Evolutionary conservation across 2,888 invertebrate species (phyloP).

Genomic region (Drosophila yooni): DNA sequence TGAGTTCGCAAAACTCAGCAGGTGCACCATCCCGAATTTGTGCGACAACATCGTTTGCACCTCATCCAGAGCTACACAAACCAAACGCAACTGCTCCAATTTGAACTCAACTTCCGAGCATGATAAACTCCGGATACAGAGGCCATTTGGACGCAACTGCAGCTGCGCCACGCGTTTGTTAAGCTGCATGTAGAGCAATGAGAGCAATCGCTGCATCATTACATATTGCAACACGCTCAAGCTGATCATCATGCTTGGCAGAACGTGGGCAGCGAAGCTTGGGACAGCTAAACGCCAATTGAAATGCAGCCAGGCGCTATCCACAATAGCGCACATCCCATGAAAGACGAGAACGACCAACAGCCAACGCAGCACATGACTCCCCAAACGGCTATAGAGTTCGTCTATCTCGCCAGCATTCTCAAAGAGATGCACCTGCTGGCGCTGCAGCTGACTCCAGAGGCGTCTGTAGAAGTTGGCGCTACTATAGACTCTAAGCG

Average conservation of each 20-base stretch:
- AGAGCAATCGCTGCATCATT: conserved; percentile 29
- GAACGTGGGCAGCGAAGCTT: conserved; percentile 52
- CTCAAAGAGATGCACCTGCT: conserved; percentile 18
- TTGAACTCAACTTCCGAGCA: neutral
- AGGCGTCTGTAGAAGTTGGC: conserved; percentile 20
- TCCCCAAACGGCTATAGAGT: conserved; percentile 16
- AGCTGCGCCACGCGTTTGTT: conserved; percentile 20
- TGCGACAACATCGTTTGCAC: conserved; percentile 26
- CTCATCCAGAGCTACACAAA: conserved; percentile 22
- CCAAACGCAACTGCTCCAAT: conserved; percentile 50
- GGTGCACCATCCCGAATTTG: conserved; percentile 36
- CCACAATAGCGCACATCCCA: conserved; percentile 26
- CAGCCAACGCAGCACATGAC: conserved; percentile 1
- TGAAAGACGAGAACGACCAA: conserved; percentile 26
- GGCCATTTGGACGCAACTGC: neutral
- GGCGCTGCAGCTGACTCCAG: neutral
- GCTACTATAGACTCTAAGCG: conserved; percentile 29
- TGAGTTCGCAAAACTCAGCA: conserved; percentile 54
- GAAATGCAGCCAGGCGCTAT: conserved; percentile 28
- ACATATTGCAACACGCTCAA: conserved; percentile 54
- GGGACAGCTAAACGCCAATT: conserved; percentile 16
- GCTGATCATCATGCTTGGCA: conserved; percentile 56
- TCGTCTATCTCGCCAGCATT: neutral
- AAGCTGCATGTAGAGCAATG: conserved; percentile 33
- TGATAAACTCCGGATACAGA: neutral